These are phyloP conservation scores for Lacanobia oleracea DNA, from an alignment of 2,888 invertebrate species.

Conservation along the genomic window DNA sequence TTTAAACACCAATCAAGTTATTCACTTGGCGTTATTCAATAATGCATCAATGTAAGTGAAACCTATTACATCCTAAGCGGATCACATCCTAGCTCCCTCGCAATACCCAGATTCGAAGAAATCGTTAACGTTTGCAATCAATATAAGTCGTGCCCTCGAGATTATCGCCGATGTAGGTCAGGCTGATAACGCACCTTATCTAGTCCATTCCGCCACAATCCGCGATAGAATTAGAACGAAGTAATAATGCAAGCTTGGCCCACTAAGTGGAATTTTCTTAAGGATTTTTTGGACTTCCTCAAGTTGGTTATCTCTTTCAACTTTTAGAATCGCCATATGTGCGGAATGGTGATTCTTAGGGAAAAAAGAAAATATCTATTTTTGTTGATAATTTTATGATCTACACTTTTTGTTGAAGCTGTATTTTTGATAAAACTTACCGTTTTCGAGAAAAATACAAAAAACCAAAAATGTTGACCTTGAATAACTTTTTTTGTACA, in stretches of 20 bases:
- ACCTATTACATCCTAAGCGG: not conserved
- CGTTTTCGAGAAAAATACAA: too few relatives aligned
- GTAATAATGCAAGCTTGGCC: slow-evolving; percentile 10
- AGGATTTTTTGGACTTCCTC: slow-evolving; percentile 5
- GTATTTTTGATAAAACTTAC: too few relatives aligned
- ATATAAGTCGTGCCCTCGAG: slow-evolving; percentile 44
- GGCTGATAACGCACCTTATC: slow-evolving; percentile 60
- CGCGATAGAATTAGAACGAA: slow-evolving; percentile 43
- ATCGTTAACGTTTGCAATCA: slow-evolving; percentile 48
- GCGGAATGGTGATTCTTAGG: too few relatives aligned
- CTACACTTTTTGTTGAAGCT: too few relatives aligned
- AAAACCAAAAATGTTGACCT: too few relatives aligned
- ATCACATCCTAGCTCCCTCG: not conserved
- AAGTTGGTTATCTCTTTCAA: not conserved
- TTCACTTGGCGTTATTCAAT: too few relatives aligned
- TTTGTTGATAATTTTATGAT: too few relatives aligned
- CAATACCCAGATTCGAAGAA: slow-evolving; percentile 32
- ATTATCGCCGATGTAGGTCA: slow-evolving; percentile 58
- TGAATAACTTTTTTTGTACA: too few relatives aligned
- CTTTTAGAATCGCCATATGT: too few relatives aligned
- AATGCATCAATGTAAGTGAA: not conserved
- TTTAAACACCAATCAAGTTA: too few relatives aligned
- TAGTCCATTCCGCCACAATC: slow-evolving; percentile 27
- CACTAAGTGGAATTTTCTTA: slow-evolving; percentile 6
- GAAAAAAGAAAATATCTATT: too few relatives aligned